Percentiles rank a stretch among this genome's conserved stretches.
These are phyloP conservation scores for Teleogryllus oceanicus DNA, from an alignment of 2,888 invertebrate genomes.

Conservation along the genomic window DNA sequence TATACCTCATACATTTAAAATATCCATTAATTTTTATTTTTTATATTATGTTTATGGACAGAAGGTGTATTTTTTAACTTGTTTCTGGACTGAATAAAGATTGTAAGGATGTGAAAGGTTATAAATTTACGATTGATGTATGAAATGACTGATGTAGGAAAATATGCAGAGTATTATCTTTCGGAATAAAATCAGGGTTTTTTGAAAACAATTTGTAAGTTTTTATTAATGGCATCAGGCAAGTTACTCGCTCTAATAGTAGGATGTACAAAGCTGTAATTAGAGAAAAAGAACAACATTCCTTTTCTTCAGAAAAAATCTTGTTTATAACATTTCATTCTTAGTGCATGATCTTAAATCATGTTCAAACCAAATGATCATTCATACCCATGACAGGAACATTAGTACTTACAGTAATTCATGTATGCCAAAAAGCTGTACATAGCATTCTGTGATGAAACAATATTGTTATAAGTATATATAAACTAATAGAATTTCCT, in stretches of 20 bases:
- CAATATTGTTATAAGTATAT: not conserved
- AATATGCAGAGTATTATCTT: too few species aligned
- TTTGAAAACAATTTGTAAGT: slow-evolving; percentile 18
- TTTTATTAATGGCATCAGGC: slow-evolving; percentile 10
- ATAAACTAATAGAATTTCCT: too few species aligned
- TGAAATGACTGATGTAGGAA: too few species aligned
- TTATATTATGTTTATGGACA: too few species aligned
- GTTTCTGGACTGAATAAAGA: too few species aligned
- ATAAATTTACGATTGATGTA: too few species aligned
- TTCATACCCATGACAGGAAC: slow-evolving; percentile 5
- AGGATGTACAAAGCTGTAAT: slow-evolving; percentile 23
- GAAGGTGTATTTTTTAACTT: too few species aligned
- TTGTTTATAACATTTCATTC: slow-evolving; percentile 6
- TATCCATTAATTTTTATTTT: too few species aligned
- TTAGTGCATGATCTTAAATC: not conserved
- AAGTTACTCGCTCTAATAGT: not conserved
- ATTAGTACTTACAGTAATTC: not conserved
- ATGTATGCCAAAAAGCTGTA: not conserved
- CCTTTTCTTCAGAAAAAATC: slow-evolving; percentile 18
- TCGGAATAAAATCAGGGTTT: too few species aligned
- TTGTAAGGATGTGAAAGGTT: too few species aligned
- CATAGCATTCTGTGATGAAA: slow-evolving; percentile 5
- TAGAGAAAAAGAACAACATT: slow-evolving; percentile 20
- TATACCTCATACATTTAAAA: too few species aligned
- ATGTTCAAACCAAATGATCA: not conserved